Evolutionary conservation across 2,888 invertebrate genomes (phyloP).

Genomic region (Nemotelus pantherinus): DNA sequence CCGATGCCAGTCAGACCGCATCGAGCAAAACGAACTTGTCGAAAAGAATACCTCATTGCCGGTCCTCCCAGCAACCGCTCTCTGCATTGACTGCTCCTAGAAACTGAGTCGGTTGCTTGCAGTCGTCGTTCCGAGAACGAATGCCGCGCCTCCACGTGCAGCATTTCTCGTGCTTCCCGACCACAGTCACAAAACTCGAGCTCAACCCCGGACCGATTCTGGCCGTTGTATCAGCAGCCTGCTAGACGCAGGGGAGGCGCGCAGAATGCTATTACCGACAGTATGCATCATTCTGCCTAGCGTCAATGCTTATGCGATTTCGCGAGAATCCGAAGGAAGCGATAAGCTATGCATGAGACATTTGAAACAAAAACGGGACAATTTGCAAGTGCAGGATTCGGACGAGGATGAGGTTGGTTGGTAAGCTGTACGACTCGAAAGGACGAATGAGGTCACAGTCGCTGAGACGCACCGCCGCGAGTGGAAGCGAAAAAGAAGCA

Average conservation of each 20-base stretch:
- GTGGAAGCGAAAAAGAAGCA: background rate
- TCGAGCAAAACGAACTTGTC: background rate
- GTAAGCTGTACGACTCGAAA: background rate
- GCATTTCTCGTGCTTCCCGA: constrained; percentile 30
- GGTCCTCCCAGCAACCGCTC: constrained; percentile 23
- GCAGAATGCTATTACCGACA: constrained; percentile 1
- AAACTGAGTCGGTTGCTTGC: constrained; percentile 12
- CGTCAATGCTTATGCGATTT: background rate
- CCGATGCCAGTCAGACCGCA: background rate
- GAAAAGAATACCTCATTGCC: background rate
- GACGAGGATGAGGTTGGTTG: background rate
- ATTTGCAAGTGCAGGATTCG: background rate
- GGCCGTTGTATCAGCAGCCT: background rate
- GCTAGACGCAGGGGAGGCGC: background rate
- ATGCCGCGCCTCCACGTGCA: constrained; percentile 63
- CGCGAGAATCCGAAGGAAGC: too few species aligned
- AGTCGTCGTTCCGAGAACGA: constrained; percentile 55
- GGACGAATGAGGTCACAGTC: constrained; percentile 32
- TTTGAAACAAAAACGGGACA: background rate
- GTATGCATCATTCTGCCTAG: background rate
- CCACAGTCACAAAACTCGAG: constrained; percentile 20
- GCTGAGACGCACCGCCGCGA: background rate
- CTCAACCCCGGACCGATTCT: background rate
- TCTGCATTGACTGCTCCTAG: background rate
- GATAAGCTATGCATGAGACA: too few species aligned